Evolutionary conservation across 2,888 invertebrate genomes (phyloP).

Genomic region (Dexiosoma caninum): DNA sequence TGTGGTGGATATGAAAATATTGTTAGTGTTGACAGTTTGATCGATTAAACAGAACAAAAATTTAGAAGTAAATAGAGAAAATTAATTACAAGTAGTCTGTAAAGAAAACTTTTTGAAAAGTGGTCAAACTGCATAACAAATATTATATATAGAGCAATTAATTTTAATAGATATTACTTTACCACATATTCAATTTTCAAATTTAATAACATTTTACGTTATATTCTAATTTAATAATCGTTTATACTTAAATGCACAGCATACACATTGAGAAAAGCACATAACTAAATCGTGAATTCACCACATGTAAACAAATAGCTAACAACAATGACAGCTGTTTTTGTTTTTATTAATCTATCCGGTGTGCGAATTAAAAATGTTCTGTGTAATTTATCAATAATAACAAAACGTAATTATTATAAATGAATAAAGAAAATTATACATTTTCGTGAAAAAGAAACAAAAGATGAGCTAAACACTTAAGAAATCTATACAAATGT

Average conservation of each 20-base stretch:
- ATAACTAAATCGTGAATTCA: constrained; percentile 15
- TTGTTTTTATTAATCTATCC: constrained; percentile 37
- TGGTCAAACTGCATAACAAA: no score
- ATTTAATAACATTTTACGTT: no score
- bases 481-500: no score
- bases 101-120: no score
- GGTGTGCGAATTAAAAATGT: constrained; percentile 26
- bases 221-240: no score
- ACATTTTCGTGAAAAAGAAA: neutral
- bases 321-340: neutral
- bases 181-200: no score
- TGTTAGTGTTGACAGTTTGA: neutral
- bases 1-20: neutral
- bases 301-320: constrained; percentile 48
- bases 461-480: neutral
- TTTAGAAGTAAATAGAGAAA: neutral
- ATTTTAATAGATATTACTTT: no score
- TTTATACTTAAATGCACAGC: neutral
- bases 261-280: neutral
- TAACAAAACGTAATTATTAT: neutral
- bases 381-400: constrained; percentile 8
- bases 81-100: no score
- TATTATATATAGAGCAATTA: no score
- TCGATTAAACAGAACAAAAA: neutral
- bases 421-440: neutral